A percentile compares a stretch with the other conserved stretches of the same genome.
Conservation (phyloP, 2,797 vertebrate species). For the Sandelia bainsii region DNA sequence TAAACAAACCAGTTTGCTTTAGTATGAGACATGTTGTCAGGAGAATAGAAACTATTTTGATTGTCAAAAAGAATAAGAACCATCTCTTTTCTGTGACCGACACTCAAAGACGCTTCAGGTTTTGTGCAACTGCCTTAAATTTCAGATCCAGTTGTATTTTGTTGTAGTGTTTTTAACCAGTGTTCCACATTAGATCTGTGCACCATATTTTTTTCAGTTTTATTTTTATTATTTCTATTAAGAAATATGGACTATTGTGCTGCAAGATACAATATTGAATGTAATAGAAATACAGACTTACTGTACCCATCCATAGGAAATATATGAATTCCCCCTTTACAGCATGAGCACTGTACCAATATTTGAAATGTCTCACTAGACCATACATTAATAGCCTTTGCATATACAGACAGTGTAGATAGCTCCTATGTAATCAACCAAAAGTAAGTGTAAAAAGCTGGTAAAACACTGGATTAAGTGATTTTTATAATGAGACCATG, state of each 20-base stretch:
- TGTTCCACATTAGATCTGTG: not conserved
- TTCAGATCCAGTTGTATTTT: not conserved
- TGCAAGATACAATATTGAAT: not conserved
- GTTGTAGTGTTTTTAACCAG: not conserved
- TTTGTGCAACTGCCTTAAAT: not conserved
- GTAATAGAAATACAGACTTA: not conserved
- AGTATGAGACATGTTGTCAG: not conserved
- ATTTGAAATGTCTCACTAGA: slow-evolving; percentile 6
- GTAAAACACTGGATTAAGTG: slow-evolving; percentile 33
- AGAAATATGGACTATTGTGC: not conserved
- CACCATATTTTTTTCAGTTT: not conserved
- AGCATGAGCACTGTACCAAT: not conserved
- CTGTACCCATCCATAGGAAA: not conserved
- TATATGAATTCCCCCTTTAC: not conserved
- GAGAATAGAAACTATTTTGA: not conserved
- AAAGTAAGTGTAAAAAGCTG: slow-evolving; percentile 33
- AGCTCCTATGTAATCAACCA: slow-evolving; percentile 28
- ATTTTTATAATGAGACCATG: slow-evolving; percentile 33
- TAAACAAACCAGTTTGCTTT: not conserved
- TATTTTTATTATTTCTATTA: too few species aligned
- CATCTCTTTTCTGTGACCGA: not conserved
- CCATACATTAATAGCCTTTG: slow-evolving; percentile 18
- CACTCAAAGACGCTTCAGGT: not conserved
- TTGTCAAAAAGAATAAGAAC: not conserved
- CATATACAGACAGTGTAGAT: slow-evolving; percentile 31